Percentiles rank a stretch among this genome's conserved stretches.
phyloP scores from a whole-genome alignment of 2,888 invertebrate genomes.

The Diplazon laetatorius region DNA sequence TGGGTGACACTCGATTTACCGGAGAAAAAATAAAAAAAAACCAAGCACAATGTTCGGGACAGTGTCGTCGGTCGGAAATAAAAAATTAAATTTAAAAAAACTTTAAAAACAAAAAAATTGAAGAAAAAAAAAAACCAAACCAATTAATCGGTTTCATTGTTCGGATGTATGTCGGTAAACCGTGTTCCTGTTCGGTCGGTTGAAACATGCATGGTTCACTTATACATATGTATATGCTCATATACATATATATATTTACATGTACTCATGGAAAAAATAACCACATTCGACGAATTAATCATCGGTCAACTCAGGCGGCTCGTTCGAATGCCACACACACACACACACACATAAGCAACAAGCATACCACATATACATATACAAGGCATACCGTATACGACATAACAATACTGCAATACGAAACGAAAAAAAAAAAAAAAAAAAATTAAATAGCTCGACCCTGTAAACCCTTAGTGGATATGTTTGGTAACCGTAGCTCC shows the following conservation, averaged over 20 bases:
- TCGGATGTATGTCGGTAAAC: slow-evolving; percentile 13
- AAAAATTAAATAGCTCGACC: slow-evolving; percentile 46
- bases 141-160: slow-evolving; percentile 54
- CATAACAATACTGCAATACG: slow-evolving; percentile 48
- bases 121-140: too few relatives aligned
- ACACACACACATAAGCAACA: too few relatives aligned
- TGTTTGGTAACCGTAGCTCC: slow-evolving; percentile 80
- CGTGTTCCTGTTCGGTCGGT: slow-evolving; percentile 14
- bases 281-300: slow-evolving; percentile 18
- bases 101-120: too few relatives aligned
- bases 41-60: slow-evolving; percentile 24
- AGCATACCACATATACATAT: slow-evolving; percentile 30
- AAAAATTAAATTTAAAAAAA: background rate
- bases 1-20: slow-evolving; percentile 66
- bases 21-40: slow-evolving; percentile 34
- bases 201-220: slow-evolving; percentile 23
- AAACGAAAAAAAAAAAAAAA: slow-evolving; percentile 53
- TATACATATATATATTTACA: too few relatives aligned
- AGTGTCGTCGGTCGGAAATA: slow-evolving; percentile 39
- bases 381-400: too few relatives aligned
- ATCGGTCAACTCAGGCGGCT: too few relatives aligned
- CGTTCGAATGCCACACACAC: too few relatives aligned
- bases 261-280: slow-evolving; percentile 17
- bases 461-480: slow-evolving; percentile 78
- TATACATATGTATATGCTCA: too few relatives aligned